Evolutionary conservation across 2,797 vertebrate genomes (phyloP), one percentile per base, ranked within the genome.

Genomic region (Pipistrellus nathusii): DNA sequence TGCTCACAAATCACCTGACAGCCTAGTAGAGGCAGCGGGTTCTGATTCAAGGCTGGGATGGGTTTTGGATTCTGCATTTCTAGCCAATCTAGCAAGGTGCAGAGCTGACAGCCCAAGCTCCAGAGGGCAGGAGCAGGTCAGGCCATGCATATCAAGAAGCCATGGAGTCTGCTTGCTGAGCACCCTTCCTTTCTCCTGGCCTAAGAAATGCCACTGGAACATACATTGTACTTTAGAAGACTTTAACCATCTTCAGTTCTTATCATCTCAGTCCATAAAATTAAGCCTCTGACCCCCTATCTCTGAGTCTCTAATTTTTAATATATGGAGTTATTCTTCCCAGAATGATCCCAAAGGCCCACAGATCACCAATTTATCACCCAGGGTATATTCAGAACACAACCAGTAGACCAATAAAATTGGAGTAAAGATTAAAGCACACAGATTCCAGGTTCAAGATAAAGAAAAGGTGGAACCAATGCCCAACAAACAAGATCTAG

Each of bases 121-220:
- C 9, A 8, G 15, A 75, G 8, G 25, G 23, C 15, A 7, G 27
- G 8, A 30, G 4, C 3, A 85, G 53, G 81, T 1, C 55, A 53
- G 68, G 27, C 8, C 46, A 18, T 3, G 1, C 30, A 12, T 14
- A 5, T 55, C 15, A 71, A 41, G 4, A 44, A 48, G 27, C 3
- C 2, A 25, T 11, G 2, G 4, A 12, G 15, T 27, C 5, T 71
- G 12, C 10, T 2, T 14, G 2, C 2, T 78, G 17, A 46, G 7
- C 1, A 23, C 17, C 11, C 11, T 9, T 80, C 41, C 0, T 2
- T 66, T 35, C 68, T 13, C 46, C 5, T 53, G 1, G 48, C 2
- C 17, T 15, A 64, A 51, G 25, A 44, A 59, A n/a, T 8, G 78
- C 8, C 2, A 48, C 2, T 5, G 35, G 12, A 62, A 7, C 8